phyloP scores from a whole-genome alignment of 1,140 invertebrate genomes.

The Temnothorax nylanderi region DNA sequence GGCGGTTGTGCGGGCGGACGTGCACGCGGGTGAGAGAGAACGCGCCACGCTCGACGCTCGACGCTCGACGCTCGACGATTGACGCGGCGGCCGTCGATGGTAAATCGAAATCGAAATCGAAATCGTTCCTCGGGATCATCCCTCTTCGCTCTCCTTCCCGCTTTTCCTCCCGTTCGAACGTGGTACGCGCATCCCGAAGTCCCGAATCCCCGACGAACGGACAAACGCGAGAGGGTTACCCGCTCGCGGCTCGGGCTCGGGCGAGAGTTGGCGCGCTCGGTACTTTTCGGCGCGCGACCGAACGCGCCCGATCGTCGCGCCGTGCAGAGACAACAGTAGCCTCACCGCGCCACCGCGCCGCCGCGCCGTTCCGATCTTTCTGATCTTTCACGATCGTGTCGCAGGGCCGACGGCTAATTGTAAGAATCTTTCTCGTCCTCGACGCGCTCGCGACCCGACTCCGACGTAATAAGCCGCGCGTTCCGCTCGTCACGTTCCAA shows the following conservation, averaged over 20 bases:
- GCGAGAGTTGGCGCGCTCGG: conserved; percentile 56
- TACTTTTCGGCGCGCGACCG: conserved; percentile 68
- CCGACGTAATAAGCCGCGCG: neutral
- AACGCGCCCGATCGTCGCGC: conserved; percentile 60
- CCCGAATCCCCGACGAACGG: too few relatives aligned
- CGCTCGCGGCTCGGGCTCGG: neutral
- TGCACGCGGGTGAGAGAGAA: neutral
- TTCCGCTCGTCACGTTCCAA: neutral
- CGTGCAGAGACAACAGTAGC: conserved; percentile 50
- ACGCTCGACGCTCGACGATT: too few relatives aligned
- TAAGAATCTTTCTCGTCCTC: neutral
- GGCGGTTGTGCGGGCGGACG: neutral
- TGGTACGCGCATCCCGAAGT: conserved; percentile 22
- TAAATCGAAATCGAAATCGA: neutral
- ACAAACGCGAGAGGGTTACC: conserved; percentile 21
- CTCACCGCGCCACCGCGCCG: neutral
- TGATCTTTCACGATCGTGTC: neutral
- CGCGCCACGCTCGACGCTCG: too few relatives aligned
- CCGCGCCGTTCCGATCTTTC: neutral
- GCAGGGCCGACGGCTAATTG: neutral
- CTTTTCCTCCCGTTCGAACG: neutral
- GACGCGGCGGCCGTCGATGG: neutral
- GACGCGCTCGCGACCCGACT: neutral
- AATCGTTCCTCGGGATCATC: neutral
- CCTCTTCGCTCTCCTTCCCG: neutral